Base-by-base conservation (phyloP, 2,113 vertebrate genomes). In the Ctenomys sociabilis region DNA sequence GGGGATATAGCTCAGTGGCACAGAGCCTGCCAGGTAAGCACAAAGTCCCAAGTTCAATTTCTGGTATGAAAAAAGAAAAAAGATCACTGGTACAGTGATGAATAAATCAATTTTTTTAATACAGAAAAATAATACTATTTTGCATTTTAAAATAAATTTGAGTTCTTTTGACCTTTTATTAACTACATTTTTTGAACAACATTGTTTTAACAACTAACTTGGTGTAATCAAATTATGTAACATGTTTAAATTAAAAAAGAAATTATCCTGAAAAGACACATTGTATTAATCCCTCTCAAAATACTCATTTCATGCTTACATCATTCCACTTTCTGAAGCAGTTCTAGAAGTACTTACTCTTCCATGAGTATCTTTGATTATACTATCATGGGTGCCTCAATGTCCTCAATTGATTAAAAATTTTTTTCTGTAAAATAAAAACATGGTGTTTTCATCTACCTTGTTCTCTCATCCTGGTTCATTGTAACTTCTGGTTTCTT, bases 31-130 rank as follows among this genome's bases (percentile, higher is more conserved):
- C 22, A 26, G 61, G 24, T 26, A 24, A 26, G 24, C 61, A 63
- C 61, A 63, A 26, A 24, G 22, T 63, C 61, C 61, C 24, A 26
- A 63, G 24, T 63, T 63, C 6, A 1, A 26, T 63, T 63, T 26
- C 61, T 24, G 5, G 24, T 63, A 26, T 26, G 8, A 63, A 63
- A 63, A 63, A 26, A 57, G 4, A 61, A 61, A 26, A 63, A 26
- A 63, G 7, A 93, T 88, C 49, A 93, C 16, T 49, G 83, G 24
- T 75, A 32, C 4, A 75, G 1, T 85, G 26, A 85, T 90, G 26
- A 81, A 45, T 40, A 93, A 57, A 90, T 94, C 35, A 93, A 45
- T 77, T 54, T 52, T 95, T 81, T 84, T 81, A 87, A 89, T 70
- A 49, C 9, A 54, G 17, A 88, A 94, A 89, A 83, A 7, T 86